Base-by-base conservation (phyloP, 2,888 invertebrate species). In the Gandaritis pyraliata region DNA sequence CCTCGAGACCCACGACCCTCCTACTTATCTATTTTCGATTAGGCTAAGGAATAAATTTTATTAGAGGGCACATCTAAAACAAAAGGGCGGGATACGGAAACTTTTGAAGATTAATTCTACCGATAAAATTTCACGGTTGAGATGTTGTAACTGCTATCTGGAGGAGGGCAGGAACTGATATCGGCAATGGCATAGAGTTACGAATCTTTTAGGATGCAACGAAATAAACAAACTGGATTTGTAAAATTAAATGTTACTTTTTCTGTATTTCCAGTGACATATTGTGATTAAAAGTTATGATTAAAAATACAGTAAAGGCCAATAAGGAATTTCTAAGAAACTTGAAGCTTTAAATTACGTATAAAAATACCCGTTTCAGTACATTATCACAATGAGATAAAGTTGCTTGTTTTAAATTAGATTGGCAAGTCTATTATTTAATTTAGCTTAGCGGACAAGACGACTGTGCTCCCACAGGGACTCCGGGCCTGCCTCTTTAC, bases 111-210 rank as follows among this genome's bases (percentile, higher is more conserved):
- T 91, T 91, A 89, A 91, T 90, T 89, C 86, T 82, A 80, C 76
- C 82, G 91, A 91, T 91, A 90, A 90, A 90, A 91, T 89, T 90
- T 88, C 86, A 86, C 88, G 87, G 83, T 85, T 82, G 82, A 85
- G 82, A 77, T 82, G 75, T 77, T 83, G 76, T 81, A 82, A 83
- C 85, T 85, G 83, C 83, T 82, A 84, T 80, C 69, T 69, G 76
- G 76, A 76, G 80, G 81, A 82, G 78, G 78, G 77, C 75, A 74
- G 70, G 74, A 76, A 76, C 81, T 80, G 82, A 82, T 84, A 86
- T 82, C 80, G 75, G 75, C 72, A 69, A 65, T 74, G 71, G 60
- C 67, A 68, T 71, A 83, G 87, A 81, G 65, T 51, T 80, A 69
- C 13, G 49, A 70, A 64, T 1, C 12, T 23, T 8, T 45, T 15